A percentile compares a stretch with the other conserved stretches of the same genome.
Conservation (phyloP, 2,888 invertebrate genomes). For the Lithophane ornitopus region DNA sequence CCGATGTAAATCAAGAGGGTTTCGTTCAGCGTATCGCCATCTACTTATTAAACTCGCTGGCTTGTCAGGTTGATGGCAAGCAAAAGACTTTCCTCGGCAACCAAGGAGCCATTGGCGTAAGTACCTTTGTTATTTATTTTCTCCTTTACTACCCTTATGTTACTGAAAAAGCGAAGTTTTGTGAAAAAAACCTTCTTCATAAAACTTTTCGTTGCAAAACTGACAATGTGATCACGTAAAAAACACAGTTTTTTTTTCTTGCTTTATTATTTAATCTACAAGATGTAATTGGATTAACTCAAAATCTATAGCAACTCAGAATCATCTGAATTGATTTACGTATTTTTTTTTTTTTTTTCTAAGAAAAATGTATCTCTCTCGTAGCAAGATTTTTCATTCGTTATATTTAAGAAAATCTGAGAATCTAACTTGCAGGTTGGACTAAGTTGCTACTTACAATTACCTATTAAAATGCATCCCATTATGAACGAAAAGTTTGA, state of each 20-base stretch:
- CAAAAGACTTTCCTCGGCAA: constrained; percentile 98
- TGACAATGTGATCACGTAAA: background rate
- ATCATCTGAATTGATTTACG: background rate
- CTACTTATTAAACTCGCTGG: constrained; percentile 98
- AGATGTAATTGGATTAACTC: background rate
- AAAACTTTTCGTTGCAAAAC: background rate
- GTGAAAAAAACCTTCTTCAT: background rate
- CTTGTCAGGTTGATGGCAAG: constrained; percentile 98
- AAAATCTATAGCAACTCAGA: background rate
- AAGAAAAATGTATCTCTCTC: no score
- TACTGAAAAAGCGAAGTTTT: background rate
- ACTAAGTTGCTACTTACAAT: background rate
- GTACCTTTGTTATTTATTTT: constrained; percentile 67
- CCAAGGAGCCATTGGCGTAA: constrained; percentile 95
- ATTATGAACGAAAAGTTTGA: background rate
- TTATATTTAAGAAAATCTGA: background rate
- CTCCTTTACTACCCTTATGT: background rate
- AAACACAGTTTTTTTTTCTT: background rate
- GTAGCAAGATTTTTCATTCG: no score
- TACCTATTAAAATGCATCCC: background rate
- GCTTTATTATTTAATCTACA: background rate
- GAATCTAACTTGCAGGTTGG: background rate
- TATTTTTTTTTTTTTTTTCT: background rate
- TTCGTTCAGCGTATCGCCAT: constrained; percentile 98
- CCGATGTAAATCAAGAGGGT: constrained; percentile 95